Percentiles rank a stretch among this genome's conserved stretches.
Conservation (phyloP, 2,888 invertebrate species). For the Pterostichus niger region DNA sequence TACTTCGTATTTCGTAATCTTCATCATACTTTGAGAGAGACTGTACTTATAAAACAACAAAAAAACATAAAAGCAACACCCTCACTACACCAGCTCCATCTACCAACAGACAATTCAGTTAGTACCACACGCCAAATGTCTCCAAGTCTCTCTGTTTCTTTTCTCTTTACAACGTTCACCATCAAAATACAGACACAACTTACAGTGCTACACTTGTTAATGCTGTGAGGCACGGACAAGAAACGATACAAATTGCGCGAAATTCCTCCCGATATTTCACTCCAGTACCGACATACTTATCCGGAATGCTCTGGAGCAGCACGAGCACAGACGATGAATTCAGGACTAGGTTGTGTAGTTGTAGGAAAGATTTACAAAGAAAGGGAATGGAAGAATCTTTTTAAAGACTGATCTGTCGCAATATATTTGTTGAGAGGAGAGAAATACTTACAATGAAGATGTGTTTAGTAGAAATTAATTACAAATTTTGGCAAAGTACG, state of each 20-base stretch:
- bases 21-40: no score
- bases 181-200: conserved; percentile 4
- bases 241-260: conserved; percentile 53
- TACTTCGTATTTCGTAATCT: no score
- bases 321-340: neutral
- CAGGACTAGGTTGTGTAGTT: neutral
- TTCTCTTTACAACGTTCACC: neutral
- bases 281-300: neutral
- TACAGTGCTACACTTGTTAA: conserved; percentile 23
- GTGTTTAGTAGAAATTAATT: no score
- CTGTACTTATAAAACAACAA: neutral
- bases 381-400: conserved; percentile 23
- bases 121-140: neutral
- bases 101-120: conserved; percentile 13
- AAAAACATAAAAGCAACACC: neutral
- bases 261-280: conserved; percentile 54
- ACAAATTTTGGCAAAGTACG: no score
- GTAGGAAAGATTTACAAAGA: conserved; percentile 22
- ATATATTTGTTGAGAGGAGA: no score
- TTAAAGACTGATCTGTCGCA: conserved; percentile 19
- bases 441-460: no score
- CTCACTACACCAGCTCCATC: neutral
- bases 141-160: neutral
- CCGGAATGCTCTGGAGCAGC: neutral
- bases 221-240: conserved; percentile 19